A percentile compares a stretch with the other conserved stretches of the same genome.
These are phyloP conservation scores for Palythoa grandis DNA, from an alignment of 92 coral and sea anemone genomes.

Conservation along the genomic window DNA sequence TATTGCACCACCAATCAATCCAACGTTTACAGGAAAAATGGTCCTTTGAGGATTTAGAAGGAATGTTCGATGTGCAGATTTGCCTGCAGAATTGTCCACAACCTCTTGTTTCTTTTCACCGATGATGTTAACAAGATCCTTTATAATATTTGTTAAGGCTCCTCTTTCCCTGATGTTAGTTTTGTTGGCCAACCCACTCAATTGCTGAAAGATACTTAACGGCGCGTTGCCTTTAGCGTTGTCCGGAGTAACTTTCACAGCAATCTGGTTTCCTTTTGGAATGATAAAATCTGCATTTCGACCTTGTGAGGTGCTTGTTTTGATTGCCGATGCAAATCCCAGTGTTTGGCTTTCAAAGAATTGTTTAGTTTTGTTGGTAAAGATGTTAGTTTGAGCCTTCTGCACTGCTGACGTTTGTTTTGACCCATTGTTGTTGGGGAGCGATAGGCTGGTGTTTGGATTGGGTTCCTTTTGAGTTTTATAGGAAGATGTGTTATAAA, in stretches of 20 bases:
- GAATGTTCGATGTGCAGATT: neutral
- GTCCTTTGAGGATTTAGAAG: conserved; percentile 24
- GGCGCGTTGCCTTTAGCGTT: neutral
- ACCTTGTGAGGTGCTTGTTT: neutral
- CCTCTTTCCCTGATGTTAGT: conserved; percentile 18
- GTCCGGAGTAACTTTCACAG: conserved; percentile 6
- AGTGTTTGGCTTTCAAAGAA: neutral
- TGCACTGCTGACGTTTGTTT: neutral
- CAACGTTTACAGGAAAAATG: conserved; percentile 31
- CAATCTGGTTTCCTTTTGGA: neutral
- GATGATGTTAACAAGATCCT: conserved; percentile 6
- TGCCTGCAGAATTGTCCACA: neutral
- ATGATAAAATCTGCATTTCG: neutral
- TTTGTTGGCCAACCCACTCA: neutral
- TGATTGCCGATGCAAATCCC: neutral
- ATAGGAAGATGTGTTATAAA: neutral
- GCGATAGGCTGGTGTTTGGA: neutral
- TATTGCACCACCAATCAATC: conserved; percentile 29
- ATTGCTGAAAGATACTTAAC: neutral
- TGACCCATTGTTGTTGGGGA: neutral
- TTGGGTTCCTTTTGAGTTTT: neutral
- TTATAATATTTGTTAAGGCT: conserved; percentile 5
- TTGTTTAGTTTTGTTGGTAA: neutral
- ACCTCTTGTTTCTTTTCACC: neutral
- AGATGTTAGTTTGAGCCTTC: neutral